Percentiles rank a stretch among this genome's conserved stretches.
Conservation (phyloP, 2,888 invertebrate species). For the Hyposoter dolosus region DNA sequence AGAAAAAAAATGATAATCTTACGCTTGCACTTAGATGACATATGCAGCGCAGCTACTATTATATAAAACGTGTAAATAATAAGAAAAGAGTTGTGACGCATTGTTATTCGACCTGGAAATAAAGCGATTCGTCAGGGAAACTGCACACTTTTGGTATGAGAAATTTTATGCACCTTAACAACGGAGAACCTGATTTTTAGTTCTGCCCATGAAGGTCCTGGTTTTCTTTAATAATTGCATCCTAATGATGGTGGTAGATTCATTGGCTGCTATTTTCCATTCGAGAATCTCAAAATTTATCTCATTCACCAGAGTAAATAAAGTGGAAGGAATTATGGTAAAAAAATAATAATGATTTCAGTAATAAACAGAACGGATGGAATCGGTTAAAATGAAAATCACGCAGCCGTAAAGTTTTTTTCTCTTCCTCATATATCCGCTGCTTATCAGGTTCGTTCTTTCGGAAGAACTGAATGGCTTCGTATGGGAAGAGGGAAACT, state of each 20-base stretch:
- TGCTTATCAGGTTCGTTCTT: conserved; percentile 46
- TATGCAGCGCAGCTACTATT: neutral
- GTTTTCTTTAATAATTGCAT: neutral
- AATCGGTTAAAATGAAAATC: conserved; percentile 4
- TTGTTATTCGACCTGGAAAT: conserved; percentile 6
- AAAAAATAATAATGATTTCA: neutral
- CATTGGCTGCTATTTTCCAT: neutral
- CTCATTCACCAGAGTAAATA: neutral
- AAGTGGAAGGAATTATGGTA: neutral
- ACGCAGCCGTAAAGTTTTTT: neutral
- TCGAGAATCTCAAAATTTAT: neutral
- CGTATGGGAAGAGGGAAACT: neutral
- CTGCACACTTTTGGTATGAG: no score
- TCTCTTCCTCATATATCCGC: neutral
- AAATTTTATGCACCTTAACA: neutral
- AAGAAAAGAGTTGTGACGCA: neutral
- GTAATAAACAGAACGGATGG: neutral
- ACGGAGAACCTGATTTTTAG: neutral
- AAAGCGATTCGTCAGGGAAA: neutral
- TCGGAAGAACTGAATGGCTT: conserved; percentile 31
- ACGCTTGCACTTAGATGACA: neutral
- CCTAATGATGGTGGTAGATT: neutral
- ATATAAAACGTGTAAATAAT: neutral
- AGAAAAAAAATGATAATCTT: neutral
- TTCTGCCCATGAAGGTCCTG: neutral